These are phyloP conservation scores for Lepidurus couesii DNA, from an alignment of 1,140 invertebrate genomes.

Conservation along the genomic window DNA sequence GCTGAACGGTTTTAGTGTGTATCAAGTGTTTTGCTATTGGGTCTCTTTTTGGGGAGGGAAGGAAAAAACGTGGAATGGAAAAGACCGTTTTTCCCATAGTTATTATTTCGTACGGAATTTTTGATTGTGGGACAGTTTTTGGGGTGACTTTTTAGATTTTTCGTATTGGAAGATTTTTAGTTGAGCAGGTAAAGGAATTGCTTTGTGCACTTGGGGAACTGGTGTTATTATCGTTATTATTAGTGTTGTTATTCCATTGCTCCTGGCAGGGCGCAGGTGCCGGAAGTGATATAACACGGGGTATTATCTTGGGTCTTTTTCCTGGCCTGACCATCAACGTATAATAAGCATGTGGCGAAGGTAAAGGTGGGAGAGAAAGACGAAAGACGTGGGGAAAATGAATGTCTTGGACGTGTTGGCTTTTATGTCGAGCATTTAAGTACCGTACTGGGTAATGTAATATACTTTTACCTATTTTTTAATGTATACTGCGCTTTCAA, in stretches of 20 bases:
- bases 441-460: not conserved
- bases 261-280: not conserved
- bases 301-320: not conserved
- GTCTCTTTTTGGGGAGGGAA: not conserved
- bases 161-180: not conserved
- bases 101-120: not conserved
- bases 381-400: not conserved
- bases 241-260: not conserved
- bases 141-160: not conserved
- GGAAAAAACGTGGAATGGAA: not conserved
- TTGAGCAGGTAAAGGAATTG: not conserved
- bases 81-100: not conserved
- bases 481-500: not conserved
- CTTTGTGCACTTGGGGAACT: not conserved
- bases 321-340: not conserved
- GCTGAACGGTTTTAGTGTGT: slow-evolving; percentile 11
- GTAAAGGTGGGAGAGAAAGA: not conserved
- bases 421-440: not conserved
- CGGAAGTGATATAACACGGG: not conserved
- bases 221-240: too few relatives aligned
- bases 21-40: not conserved
- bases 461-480: not conserved
- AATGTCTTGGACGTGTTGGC: not conserved
- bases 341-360: slow-evolving; percentile 5
- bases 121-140: not conserved